Percentiles rank a stretch among this genome's conserved stretches.
phyloP scores from a whole-genome alignment of 2,888 invertebrate genomes.

The Aphidius colemani region DNA sequence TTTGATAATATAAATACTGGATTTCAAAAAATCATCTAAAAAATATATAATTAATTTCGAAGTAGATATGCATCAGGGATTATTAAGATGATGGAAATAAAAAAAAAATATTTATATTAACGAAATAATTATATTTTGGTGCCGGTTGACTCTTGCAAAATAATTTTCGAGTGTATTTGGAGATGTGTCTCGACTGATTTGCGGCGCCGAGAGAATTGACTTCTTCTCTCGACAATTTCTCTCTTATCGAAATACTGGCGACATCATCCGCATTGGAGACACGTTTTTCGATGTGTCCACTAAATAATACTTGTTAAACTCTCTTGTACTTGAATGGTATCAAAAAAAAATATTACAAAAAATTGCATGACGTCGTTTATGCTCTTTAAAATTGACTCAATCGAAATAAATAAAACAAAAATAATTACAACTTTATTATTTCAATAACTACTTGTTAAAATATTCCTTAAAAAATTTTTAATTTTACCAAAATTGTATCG shows the following conservation, averaged over 20 bases:
- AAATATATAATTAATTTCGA: too few relatives aligned
- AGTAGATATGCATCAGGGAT: neutral
- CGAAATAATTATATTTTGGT: neutral
- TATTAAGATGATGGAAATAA: neutral
- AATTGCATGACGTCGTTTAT: too few relatives aligned
- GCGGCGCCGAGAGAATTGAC: slow-evolving; percentile 14
- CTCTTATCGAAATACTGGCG: slow-evolving; percentile 16
- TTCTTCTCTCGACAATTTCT: neutral
- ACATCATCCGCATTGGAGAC: slow-evolving; percentile 4
- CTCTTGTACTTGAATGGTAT: neutral
- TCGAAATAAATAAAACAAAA: too few relatives aligned
- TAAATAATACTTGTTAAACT: neutral
- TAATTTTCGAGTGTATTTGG: slow-evolving; percentile 1
- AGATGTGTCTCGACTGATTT: slow-evolving; percentile 6
- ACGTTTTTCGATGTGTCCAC: slow-evolving; percentile 11
- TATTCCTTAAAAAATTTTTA: too few relatives aligned
- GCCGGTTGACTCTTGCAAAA: slow-evolving; percentile 6
- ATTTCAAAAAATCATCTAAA: too few relatives aligned
- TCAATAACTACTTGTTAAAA: too few relatives aligned
- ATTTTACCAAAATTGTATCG: too few relatives aligned
- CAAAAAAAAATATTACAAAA: too few relatives aligned
- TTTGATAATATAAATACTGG: too few relatives aligned
- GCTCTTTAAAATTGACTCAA: too few relatives aligned
- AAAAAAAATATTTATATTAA: slow-evolving; percentile 1
- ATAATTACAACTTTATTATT: too few relatives aligned